Evolutionary conservation across 2,113 vertebrate species (phyloP).

Genomic region (Gymnarchus niloticus): DNA sequence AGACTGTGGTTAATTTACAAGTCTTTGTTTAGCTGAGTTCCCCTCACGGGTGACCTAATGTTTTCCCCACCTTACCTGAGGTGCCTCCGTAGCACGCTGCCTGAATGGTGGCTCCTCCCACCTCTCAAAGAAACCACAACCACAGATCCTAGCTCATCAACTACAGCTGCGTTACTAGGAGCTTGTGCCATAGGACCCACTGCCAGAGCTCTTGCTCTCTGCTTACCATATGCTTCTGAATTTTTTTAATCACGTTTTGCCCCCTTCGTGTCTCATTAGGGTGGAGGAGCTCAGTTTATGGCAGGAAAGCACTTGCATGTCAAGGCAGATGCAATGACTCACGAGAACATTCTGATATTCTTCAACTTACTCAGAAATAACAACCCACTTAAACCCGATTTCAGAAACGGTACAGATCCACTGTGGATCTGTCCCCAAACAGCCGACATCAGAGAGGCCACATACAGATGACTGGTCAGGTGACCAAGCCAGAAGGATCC

Average conservation of each 20-base stretch:
- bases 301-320: not conserved
- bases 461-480: constrained; percentile 81
- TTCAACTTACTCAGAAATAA: not conserved
- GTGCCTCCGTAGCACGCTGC: not conserved
- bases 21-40: not conserved
- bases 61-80: too few relatives aligned
- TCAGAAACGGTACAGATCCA: not conserved
- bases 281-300: not conserved
- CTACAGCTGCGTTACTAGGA: not conserved
- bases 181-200: not conserved
- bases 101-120: not conserved
- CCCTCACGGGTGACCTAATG: not conserved
- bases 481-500: constrained; percentile 85
- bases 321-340: not conserved
- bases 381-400: not conserved
- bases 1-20: not conserved
- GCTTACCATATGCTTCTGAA: not conserved
- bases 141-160: not conserved
- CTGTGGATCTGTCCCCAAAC: not conserved
- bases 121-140: not conserved
- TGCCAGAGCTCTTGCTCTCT: not conserved
- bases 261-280: not conserved
- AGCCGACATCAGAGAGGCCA: constrained; percentile 24
- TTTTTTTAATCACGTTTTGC: too few relatives aligned
- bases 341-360: not conserved